phyloP scores from a whole-genome alignment of 2,113 vertebrate genomes.

The Larimichthys crocea region DNA sequence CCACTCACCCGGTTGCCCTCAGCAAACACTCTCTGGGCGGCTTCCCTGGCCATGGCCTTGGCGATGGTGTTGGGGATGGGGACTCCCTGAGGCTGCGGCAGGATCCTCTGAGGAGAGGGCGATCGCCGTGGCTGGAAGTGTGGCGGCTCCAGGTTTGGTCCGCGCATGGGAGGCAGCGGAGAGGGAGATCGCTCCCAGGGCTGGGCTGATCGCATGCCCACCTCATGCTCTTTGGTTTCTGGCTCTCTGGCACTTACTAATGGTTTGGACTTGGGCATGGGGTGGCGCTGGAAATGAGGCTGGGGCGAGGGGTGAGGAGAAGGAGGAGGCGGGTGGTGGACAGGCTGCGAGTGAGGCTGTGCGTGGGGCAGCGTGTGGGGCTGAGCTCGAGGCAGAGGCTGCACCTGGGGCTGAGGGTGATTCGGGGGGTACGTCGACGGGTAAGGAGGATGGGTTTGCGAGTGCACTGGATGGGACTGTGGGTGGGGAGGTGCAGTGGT shows the following conservation, averaged over 20 bases:
- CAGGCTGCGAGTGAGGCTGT: slow-evolving; percentile 75
- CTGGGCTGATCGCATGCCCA: slow-evolving; percentile 80
- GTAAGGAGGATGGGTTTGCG: slow-evolving; percentile 73
- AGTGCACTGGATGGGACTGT: slow-evolving; percentile 60
- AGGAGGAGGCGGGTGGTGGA: slow-evolving; percentile 72
- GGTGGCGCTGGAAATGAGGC: slow-evolving; percentile 83
- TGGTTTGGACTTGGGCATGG: slow-evolving; percentile 89
- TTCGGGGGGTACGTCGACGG: slow-evolving; percentile 85
- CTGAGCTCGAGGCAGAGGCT: slow-evolving; percentile 73
- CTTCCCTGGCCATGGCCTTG: slow-evolving; percentile 97
- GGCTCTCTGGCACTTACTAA: slow-evolving; percentile 92
- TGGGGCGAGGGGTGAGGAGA: slow-evolving; percentile 85
- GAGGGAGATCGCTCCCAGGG: slow-evolving; percentile 89
- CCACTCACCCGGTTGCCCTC: slow-evolving; percentile 90
- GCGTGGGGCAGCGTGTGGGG: slow-evolving; percentile 76
- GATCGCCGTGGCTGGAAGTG: slow-evolving; percentile 87
- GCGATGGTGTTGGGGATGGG: slow-evolving; percentile 92
- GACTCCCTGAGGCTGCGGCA: slow-evolving; percentile 95
- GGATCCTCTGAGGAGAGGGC: slow-evolving; percentile 94
- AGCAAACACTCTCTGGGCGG: slow-evolving; percentile 90
- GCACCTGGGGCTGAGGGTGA: slow-evolving; percentile 86
- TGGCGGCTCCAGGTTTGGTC: slow-evolving; percentile 88
- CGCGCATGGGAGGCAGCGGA: slow-evolving; percentile 79
- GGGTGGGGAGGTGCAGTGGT: slow-evolving; percentile 69
- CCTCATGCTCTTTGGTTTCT: slow-evolving; percentile 95